phyloP scores from a whole-genome alignment of 2,888 invertebrate genomes.

The Acleris sparsana region DNA sequence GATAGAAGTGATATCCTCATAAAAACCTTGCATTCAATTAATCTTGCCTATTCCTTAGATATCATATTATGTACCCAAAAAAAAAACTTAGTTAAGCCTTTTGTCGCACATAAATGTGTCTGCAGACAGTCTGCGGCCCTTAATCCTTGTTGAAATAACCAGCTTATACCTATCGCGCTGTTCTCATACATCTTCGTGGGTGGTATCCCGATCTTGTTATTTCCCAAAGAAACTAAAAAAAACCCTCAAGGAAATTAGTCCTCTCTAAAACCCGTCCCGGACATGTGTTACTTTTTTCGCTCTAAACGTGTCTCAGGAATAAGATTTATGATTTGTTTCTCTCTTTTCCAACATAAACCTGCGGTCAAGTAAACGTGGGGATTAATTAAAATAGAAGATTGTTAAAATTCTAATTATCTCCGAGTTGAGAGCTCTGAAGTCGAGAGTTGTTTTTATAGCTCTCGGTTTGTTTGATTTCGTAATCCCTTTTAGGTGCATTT shows the following conservation, averaged over 20 bases:
- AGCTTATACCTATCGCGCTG: slow-evolving; percentile 44
- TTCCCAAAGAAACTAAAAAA: slow-evolving; percentile 66
- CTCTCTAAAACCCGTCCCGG: slow-evolving; percentile 77
- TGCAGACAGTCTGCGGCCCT: slow-evolving; percentile 6
- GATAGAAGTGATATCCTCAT: too few relatives aligned
- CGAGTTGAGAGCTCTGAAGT: slow-evolving; percentile 39
- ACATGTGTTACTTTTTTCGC: slow-evolving; percentile 83
- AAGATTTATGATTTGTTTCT: slow-evolving; percentile 76
- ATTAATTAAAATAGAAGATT: slow-evolving; percentile 58
- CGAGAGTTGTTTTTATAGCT: slow-evolving; percentile 45
- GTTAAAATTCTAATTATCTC: slow-evolving; percentile 47
- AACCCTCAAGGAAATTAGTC: slow-evolving; percentile 80
- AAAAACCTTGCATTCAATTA: not conserved
- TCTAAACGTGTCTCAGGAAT: slow-evolving; percentile 69
- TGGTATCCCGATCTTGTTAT: slow-evolving; percentile 71
- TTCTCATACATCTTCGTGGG: slow-evolving; percentile 70
- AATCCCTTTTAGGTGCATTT: slow-evolving; percentile 62
- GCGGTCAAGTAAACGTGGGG: slow-evolving; percentile 67
- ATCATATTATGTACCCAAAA: not conserved
- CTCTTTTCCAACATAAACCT: slow-evolving; percentile 64
- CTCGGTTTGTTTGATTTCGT: slow-evolving; percentile 65
- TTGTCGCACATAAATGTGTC: slow-evolving; percentile 6
- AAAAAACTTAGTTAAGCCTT: not conserved
- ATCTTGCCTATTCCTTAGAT: not conserved
- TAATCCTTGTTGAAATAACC: slow-evolving; percentile 20